Base-by-base conservation (phyloP, 2,113 vertebrate genomes). In the Eupsittula cactorum region DNA sequence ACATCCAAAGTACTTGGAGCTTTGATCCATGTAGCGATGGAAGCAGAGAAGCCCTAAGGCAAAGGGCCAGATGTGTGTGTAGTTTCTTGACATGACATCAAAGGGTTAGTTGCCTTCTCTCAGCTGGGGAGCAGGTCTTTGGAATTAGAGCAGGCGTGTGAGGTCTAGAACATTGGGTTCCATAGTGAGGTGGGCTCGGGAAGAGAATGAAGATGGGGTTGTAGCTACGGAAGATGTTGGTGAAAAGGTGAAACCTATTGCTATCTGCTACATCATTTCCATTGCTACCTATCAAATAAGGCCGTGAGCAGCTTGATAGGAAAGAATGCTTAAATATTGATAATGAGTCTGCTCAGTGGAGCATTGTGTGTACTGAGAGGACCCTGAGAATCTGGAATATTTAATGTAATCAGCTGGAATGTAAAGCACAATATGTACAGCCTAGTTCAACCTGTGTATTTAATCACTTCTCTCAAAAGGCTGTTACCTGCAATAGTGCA, bases 341-440 rank as follows among this genome's bases (percentile, higher is more conserved):
- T 90, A 88, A 90, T 44, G 77, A 86, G 33, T 57, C 85, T 93
- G 82, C 92, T 95, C 74, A 53, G 73, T 3, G 6, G 62, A 95
- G 70, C 73, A 28, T 44, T 76, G 82, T 28, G 0, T 94, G 46
- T 42, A 81, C 71, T 5, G 33, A 94, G 88, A 92, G 82, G 69
- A 83, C 77, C 80, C 92, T 4, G 9, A 60, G 76, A 93, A 81
- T 79, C 62, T 88, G 86, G 95, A 96, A 94, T 96, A 93, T 86
- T 96, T 97, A 94, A 96, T 95, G 92, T 73, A 97, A 95, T 96
- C 94, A 96, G 55, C 88, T 96, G 77, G 73, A 68, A 93, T 80
- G 82, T 71, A 92, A 88, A 79, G 77, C 73, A 93, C 95, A 88
- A 79, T 84, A 82, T 87, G 88, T 89, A 92, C 90, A 84, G 80